Conservation (phyloP, 1,140 invertebrate genomes). For the Epicauta chinensis region DNA sequence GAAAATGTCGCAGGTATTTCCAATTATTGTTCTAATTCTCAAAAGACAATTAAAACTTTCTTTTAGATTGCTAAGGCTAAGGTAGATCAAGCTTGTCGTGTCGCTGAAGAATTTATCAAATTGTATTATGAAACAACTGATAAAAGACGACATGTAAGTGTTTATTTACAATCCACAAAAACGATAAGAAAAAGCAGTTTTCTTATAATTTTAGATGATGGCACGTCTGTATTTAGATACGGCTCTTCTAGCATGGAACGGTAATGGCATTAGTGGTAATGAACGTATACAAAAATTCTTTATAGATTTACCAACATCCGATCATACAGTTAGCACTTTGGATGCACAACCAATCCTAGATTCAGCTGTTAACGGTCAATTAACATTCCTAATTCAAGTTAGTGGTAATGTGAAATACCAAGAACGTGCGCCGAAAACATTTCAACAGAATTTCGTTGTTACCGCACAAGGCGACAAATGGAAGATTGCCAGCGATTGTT, state of each 20-base stretch:
- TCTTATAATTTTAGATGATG: conserved; percentile 52
- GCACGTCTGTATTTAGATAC: conserved; percentile 71
- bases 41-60: neutral
- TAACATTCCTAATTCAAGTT: conserved; percentile 69
- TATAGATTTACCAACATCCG: conserved; percentile 63
- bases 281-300: conserved; percentile 74
- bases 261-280: conserved; percentile 65
- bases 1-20: conserved; percentile 3
- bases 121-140: conserved; percentile 77
- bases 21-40: neutral
- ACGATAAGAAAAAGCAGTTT: conserved; percentile 10
- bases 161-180: conserved; percentile 10
- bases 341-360: conserved; percentile 68
- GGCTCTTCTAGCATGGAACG: conserved; percentile 80
- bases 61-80: conserved; percentile 42
- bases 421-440: conserved; percentile 55
- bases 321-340: conserved; percentile 61
- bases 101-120: conserved; percentile 75
- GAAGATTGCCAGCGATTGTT: conserved; percentile 83
- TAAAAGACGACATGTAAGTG: conserved; percentile 70
- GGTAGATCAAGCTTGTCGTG: conserved; percentile 66
- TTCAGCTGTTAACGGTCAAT: conserved; percentile 54
- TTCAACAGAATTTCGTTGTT: conserved; percentile 76
- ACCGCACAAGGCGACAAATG: conserved; percentile 78
- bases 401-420: conserved; percentile 65